Evolutionary conservation across 2,113 vertebrate species (phyloP).

Genomic region (Eurypyga helias): DNA sequence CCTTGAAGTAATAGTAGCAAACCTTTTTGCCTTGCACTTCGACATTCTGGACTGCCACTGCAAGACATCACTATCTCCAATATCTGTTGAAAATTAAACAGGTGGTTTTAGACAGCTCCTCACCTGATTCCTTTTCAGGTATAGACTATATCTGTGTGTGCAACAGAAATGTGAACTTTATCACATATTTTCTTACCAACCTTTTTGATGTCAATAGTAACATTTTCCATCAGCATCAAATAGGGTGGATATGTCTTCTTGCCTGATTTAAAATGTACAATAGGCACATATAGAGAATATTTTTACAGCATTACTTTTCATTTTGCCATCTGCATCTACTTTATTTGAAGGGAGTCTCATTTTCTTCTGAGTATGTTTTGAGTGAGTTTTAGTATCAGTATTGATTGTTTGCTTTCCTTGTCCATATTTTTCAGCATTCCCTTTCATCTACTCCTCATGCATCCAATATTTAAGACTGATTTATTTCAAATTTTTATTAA

Average conservation of each 20-base stretch:
- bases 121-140: neutral
- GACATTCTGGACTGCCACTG: neutral
- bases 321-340: neutral
- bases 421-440: neutral
- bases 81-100: neutral
- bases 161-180: neutral
- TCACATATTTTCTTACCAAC: neutral
- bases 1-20: neutral
- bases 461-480: neutral
- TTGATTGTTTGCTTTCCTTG: neutral
- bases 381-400: neutral
- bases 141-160: neutral
- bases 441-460: neutral
- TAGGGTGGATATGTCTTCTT: neutral
- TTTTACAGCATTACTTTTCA: neutral
- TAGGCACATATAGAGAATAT: neutral
- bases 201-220: neutral
- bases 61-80: neutral
- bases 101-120: neutral
- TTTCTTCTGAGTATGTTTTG: neutral
- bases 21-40: neutral
- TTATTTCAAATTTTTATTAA: neutral
- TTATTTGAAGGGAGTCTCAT: neutral
- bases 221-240: neutral
- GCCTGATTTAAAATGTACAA: neutral